These are phyloP conservation scores for Monodelphis domestica DNA, from an alignment of 2,797 vertebrate species.

Conservation along the genomic window DNA sequence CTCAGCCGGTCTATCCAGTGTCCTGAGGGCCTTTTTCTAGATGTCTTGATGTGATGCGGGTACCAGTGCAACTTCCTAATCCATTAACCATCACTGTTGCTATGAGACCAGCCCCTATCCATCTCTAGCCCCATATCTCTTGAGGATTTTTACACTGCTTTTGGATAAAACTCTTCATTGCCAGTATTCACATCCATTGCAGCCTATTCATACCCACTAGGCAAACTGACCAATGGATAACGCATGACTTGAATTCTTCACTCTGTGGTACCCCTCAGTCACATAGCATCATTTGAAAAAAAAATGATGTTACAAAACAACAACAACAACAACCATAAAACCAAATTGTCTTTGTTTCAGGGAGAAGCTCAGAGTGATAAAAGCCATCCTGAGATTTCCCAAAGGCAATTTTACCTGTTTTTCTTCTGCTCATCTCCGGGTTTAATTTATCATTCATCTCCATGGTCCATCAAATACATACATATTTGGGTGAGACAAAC, in stretches of 20 bases:
- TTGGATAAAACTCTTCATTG: background rate
- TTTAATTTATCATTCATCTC: background rate
- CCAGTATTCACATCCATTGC: background rate
- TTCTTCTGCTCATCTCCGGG: background rate
- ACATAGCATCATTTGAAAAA: background rate
- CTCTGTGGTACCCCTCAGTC: background rate
- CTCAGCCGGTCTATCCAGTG: background rate
- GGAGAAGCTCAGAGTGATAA: background rate
- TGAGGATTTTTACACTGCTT: background rate
- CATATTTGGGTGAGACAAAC: background rate
- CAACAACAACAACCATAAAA: background rate
- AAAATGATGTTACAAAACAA: background rate
- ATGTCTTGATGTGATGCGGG: background rate
- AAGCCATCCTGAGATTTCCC: background rate
- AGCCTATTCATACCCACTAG: background rate
- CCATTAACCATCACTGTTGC: background rate
- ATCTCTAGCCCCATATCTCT: background rate
- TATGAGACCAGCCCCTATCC: background rate
- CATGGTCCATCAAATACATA: background rate
- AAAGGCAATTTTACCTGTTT: background rate
- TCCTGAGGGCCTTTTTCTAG: background rate
- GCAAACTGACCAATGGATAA: background rate
- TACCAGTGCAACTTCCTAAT: background rate
- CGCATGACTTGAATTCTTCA: background rate
- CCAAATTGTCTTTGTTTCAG: background rate